Evolutionary conservation across 2,113 vertebrate genomes (phyloP), one percentile per base, ranked within the genome.

Genomic region (Spheniscus mendiculus): DNA sequence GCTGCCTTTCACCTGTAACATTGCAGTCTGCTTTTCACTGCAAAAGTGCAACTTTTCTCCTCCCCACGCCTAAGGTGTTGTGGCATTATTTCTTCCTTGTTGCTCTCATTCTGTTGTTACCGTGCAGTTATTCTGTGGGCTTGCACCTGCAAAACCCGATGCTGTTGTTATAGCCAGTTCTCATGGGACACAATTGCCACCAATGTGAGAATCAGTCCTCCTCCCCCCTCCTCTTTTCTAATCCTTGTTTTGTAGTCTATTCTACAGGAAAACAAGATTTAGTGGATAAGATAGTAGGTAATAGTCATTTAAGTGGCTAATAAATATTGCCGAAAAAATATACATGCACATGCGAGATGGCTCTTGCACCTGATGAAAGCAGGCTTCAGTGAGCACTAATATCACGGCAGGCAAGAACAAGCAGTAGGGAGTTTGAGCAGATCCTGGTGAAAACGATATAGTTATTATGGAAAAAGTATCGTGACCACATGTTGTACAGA

Each of bases 1-100:
- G 32, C 67, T 78, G 36, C 36, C 69, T 65, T 91, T 84, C 22
- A n/a, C 58, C 22, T 69, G 16, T 72, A 56, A 38, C 6, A 10
- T 29, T 66, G 30, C 53, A 61, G 1, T 74, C 61, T 92, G 36
- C 32, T 29, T 78, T 61, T 49, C 47, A 32, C 19, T 26, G 18
- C 38, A 42, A 17, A 72, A 72, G 29, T 32, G 22, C 50, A 42
- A 15, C 21, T 72, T 42, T 93, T 59, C 52, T 66, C 30, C 34
- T 82, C 36, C 34, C 12, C 23, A n/a, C 0, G 2, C 23, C 26
- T 12, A n/a, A 78, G 34, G 26, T 2, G 0, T 13, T 34, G 21
- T 61, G 42, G 15, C 22, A 16, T 73, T 82, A 58, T 40, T 45
- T 71, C 21, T 74, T 45, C 15, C 19, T 49, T 63, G 19, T 42